These are phyloP conservation scores for Lepilemur ruficaudatus DNA, from an alignment of 2,797 vertebrate species.

Conservation along the genomic window DNA sequence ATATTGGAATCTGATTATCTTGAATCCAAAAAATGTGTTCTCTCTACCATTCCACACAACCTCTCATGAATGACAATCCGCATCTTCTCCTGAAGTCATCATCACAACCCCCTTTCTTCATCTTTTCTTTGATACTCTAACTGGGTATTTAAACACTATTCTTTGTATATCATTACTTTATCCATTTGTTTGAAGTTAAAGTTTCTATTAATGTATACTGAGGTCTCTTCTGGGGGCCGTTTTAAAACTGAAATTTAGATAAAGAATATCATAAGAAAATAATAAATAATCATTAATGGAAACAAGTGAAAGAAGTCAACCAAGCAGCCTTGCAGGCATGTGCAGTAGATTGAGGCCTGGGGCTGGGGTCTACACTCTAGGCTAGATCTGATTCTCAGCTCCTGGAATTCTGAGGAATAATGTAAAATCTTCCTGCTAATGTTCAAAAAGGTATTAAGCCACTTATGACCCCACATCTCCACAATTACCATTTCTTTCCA, in stretches of 20 bases:
- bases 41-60: neutral
- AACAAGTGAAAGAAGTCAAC: neutral
- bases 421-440: neutral
- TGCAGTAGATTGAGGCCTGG: accelerated
- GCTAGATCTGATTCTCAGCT: neutral
- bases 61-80: neutral
- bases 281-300: constrained; percentile 3
- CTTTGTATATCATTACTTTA: neutral
- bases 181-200: neutral
- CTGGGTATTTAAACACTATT: neutral
- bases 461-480: neutral
- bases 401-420: neutral
- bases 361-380: no score
- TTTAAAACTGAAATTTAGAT: neutral
- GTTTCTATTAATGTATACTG: neutral
- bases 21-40: neutral
- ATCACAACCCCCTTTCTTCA: neutral
- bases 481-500: neutral
- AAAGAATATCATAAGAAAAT: neutral
- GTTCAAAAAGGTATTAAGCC: neutral
- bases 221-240: neutral
- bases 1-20: neutral
- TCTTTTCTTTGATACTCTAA: neutral
- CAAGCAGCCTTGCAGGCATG: neutral
- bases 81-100: neutral